Evolutionary conservation across 2,797 vertebrate genomes (phyloP).

Genomic region (Falco naumanni): DNA sequence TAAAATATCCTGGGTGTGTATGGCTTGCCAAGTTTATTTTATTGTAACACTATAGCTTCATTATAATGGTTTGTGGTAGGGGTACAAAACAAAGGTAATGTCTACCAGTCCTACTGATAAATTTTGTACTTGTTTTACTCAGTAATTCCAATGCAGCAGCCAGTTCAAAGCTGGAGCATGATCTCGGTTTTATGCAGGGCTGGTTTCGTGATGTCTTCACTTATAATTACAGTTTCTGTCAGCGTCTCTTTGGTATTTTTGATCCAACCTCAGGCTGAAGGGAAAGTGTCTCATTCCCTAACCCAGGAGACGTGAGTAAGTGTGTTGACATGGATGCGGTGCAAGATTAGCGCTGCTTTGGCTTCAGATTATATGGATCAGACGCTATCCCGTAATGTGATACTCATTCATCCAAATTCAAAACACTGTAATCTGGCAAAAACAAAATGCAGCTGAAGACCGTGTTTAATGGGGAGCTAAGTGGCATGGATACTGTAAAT

Average conservation of each 20-base stretch:
- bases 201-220: background rate
- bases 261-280: constrained; percentile 27
- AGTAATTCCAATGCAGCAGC: background rate
- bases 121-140: background rate
- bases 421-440: constrained; percentile 26
- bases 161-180: background rate
- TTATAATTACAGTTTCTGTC: constrained; percentile 29
- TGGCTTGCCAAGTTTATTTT: background rate
- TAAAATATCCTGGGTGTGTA: background rate
- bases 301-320: background rate
- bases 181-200: background rate
- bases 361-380: constrained; percentile 26
- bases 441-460: background rate
- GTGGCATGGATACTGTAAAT: background rate
- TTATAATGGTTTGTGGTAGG: background rate
- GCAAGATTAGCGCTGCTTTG: constrained; percentile 6
- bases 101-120: background rate
- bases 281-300: constrained; percentile 25
- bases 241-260: background rate
- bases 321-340: background rate
- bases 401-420: background rate
- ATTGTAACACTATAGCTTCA: background rate
- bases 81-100: background rate
- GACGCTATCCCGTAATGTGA: background rate
- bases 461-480: background rate